Conservation (phyloP, 2,888 invertebrate species). For the Microplitis manilae region DNA sequence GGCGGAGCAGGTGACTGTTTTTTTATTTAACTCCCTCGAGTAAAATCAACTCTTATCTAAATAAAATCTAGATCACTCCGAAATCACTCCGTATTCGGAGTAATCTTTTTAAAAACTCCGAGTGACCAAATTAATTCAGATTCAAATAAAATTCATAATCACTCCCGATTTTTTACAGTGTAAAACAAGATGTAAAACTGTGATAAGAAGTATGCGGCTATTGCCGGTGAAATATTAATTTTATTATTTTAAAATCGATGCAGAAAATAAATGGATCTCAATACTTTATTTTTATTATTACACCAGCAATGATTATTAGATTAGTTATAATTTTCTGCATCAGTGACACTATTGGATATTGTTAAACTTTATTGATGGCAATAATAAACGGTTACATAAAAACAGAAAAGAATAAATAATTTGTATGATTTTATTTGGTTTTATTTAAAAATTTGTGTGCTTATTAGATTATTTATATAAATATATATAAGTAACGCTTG, state of each 20-base stretch:
- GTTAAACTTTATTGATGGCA: constrained; percentile 54
- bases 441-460: constrained; percentile 21
- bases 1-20: too few species aligned
- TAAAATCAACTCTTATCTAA: too few species aligned
- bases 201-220: constrained; percentile 43
- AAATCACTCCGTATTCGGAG: too few species aligned
- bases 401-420: constrained; percentile 49
- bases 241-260: constrained; percentile 20
- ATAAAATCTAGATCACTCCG: too few species aligned
- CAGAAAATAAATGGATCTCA: constrained; percentile 8
- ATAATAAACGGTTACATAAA: constrained; percentile 61
- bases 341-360: constrained; percentile 19
- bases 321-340: neutral
- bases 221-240: constrained; percentile 30
- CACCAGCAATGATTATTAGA: constrained; percentile 11
- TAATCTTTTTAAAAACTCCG: too few species aligned
- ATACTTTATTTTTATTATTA: neutral
- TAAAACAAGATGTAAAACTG: constrained; percentile 47
- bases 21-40: too few species aligned
- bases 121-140: too few species aligned
- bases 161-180: too few species aligned
- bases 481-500: neutral
- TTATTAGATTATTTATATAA: constrained; percentile 23
- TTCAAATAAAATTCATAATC: too few species aligned
- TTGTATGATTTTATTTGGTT: constrained; percentile 36